Evolutionary conservation across 2,888 invertebrate species (phyloP).

Genomic region (Actias luna): DNA sequence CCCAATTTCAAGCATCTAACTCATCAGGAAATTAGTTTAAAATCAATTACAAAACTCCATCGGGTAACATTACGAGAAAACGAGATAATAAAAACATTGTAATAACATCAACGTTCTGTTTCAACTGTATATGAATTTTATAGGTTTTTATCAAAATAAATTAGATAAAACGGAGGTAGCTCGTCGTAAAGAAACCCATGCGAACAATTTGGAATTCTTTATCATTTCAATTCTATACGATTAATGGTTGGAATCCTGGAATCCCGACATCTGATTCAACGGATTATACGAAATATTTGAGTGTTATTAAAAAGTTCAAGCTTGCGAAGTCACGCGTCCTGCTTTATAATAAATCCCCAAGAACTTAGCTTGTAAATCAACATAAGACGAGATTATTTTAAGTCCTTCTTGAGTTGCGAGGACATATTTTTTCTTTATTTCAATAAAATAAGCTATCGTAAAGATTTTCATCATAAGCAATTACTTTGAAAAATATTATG

Average conservation of each 20-base stretch:
- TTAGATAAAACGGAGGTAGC: too few species aligned
- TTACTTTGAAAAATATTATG: background rate
- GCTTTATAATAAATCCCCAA: slow-evolving; percentile 24
- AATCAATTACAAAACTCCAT: too few species aligned
- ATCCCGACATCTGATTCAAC: slow-evolving; percentile 6
- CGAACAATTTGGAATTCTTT: background rate
- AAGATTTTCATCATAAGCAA: background rate
- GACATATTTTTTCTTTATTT: slow-evolving; percentile 8
- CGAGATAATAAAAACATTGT: too few species aligned
- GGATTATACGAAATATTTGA: slow-evolving; percentile 13
- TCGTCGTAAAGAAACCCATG: background rate
- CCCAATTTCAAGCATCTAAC: too few species aligned
- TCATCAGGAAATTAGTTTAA: too few species aligned
- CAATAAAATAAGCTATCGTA: background rate
- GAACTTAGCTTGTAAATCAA: slow-evolving; percentile 25
- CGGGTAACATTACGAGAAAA: too few species aligned
- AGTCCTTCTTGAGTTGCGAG: slow-evolving; percentile 6
- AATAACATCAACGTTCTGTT: too few species aligned
- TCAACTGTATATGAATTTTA: too few species aligned
- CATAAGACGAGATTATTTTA: slow-evolving; percentile 22
- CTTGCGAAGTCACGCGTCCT: slow-evolving; percentile 14
- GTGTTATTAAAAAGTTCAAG: slow-evolving; percentile 11
- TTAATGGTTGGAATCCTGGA: background rate
- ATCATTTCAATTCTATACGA: background rate
- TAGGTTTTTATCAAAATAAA: too few species aligned